phyloP scores from a whole-genome alignment of 2,888 invertebrate genomes.

The Melanotus villosus region DNA sequence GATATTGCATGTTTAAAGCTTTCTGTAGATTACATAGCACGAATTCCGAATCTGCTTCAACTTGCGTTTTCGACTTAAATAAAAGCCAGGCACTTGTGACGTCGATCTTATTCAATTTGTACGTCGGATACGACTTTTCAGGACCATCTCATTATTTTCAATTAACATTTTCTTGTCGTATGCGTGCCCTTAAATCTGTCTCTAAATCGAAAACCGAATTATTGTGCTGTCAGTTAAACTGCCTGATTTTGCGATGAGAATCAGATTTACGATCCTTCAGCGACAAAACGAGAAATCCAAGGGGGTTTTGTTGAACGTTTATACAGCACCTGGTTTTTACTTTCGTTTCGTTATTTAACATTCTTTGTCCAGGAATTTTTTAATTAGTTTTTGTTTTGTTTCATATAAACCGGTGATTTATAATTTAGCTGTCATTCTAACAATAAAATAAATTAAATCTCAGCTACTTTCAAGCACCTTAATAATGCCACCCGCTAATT shows the following conservation, averaged over 20 bases:
- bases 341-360: slow-evolving; percentile 13
- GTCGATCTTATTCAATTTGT: slow-evolving; percentile 39
- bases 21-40: slow-evolving; percentile 28
- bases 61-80: slow-evolving; percentile 35
- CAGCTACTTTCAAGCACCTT: not conserved
- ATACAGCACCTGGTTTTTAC: slow-evolving; percentile 27
- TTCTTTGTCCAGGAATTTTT: not conserved
- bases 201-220: slow-evolving; percentile 36
- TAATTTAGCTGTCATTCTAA: slow-evolving; percentile 2
- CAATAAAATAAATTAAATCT: slow-evolving; percentile 27
- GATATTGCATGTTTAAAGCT: slow-evolving; percentile 44
- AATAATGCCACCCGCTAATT: slow-evolving; percentile 36
- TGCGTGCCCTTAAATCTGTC: slow-evolving; percentile 30
- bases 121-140: slow-evolving; percentile 19
- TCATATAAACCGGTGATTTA: not conserved
- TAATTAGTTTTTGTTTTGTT: not conserved
- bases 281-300: slow-evolving; percentile 17
- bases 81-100: slow-evolving; percentile 32
- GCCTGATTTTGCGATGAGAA: slow-evolving; percentile 29
- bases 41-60: slow-evolving; percentile 27
- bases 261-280: slow-evolving; percentile 31
- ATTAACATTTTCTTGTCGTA: slow-evolving; percentile 42
- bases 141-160: slow-evolving; percentile 43
- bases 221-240: slow-evolving; percentile 45
- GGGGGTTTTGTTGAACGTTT: slow-evolving; percentile 6